These are phyloP conservation scores for Trematocara caparti DNA, from an alignment of 2,797 vertebrate species.

Conservation along the genomic window DNA sequence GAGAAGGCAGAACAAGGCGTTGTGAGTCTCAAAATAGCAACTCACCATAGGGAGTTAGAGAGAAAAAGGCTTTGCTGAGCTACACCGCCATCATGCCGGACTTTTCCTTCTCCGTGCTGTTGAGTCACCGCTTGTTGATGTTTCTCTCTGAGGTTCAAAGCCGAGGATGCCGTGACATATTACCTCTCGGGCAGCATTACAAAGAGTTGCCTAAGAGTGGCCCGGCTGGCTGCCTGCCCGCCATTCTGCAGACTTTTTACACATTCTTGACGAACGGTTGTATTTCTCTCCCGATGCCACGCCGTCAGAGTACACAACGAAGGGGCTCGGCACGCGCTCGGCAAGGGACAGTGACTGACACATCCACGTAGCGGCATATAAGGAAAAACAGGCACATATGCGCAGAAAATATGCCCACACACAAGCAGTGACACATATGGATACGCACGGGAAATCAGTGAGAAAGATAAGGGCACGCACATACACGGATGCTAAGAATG, in stretches of 20 bases:
- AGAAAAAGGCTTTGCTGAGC: slow-evolving; percentile 30
- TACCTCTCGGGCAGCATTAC: slow-evolving; percentile 49
- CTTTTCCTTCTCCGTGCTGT: slow-evolving; percentile 29
- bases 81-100: slow-evolving; percentile 31
- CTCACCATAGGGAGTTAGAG: slow-evolving; percentile 59
- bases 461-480: not conserved
- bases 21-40: slow-evolving; percentile 63
- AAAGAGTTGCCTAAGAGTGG: slow-evolving; percentile 47
- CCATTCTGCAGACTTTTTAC: slow-evolving; percentile 30
- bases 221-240: slow-evolving; percentile 30
- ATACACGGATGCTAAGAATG: not conserved
- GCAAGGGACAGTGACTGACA: slow-evolving; percentile 12
- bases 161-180: slow-evolving; percentile 55
- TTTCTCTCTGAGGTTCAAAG: slow-evolving; percentile 43
- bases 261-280: slow-evolving; percentile 36
- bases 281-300: slow-evolving; percentile 12
- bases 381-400: not conserved
- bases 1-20: slow-evolving; percentile 57
- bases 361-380: not conserved
- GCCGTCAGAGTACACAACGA: not conserved
- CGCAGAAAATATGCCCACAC: not conserved
- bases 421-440: not conserved
- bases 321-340: not conserved
- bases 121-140: slow-evolving; percentile 63
- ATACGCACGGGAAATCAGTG: not conserved